phyloP scores from a whole-genome alignment of 2,797 vertebrate species.

The Capromys pilorides region DNA sequence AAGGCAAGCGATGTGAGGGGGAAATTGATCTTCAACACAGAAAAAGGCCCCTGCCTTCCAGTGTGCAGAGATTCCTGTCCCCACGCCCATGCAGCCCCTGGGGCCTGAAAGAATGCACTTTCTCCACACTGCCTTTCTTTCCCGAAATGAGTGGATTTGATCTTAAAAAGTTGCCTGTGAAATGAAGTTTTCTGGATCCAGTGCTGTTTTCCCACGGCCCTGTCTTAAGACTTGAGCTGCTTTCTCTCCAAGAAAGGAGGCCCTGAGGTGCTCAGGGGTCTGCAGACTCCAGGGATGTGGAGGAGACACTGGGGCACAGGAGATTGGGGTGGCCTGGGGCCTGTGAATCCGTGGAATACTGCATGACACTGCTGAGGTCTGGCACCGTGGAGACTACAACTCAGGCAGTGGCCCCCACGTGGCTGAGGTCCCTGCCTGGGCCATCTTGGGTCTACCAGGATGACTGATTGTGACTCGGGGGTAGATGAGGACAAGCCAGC shows the following conservation, averaged over 20 bases:
- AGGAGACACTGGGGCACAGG: rapidly evolving
- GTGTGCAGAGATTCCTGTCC: not conserved
- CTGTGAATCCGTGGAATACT: rapidly evolving
- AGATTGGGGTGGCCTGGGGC: not conserved
- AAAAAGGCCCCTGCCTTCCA: slow-evolving; percentile 40
- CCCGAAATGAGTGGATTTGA: slow-evolving; percentile 37
- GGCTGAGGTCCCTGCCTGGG: not conserved
- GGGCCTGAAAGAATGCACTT: slow-evolving; percentile 65
- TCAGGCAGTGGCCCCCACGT: not conserved
- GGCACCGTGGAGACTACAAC: not conserved
- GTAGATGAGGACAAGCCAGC: not conserved
- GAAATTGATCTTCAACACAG: slow-evolving; percentile 40
- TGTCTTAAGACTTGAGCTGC: not conserved
- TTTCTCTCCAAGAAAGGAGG: not conserved
- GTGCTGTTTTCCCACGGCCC: slow-evolving; percentile 26
- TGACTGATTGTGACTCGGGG: not conserved
- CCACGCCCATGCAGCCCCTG: slow-evolving; percentile 57
- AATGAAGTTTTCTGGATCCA: slow-evolving; percentile 41
- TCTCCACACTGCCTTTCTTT: slow-evolving; percentile 52
- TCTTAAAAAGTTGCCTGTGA: slow-evolving; percentile 52
- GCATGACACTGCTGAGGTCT: not conserved
- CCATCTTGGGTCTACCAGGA: not conserved
- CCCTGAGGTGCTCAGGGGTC: not conserved
- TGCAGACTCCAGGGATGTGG: rapidly evolving
- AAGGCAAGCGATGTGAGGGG: not conserved